Conservation (phyloP, 2,797 vertebrate species). For the Garrulus glandarius region DNA sequence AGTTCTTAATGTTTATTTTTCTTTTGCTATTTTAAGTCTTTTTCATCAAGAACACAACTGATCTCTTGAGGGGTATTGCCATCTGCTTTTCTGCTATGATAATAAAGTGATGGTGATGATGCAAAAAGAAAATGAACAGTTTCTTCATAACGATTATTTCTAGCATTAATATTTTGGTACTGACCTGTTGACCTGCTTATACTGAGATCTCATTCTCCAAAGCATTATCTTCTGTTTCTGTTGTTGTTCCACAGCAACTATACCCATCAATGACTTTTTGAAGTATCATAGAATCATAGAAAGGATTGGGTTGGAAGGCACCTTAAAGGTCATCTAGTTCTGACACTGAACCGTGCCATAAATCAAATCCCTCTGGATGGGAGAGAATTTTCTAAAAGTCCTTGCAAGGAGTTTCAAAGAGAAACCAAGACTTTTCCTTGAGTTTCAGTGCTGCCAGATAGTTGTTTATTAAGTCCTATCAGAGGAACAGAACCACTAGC, state of each 20-base stretch:
- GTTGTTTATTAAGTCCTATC: too few relatives aligned
- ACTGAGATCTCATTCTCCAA: background rate
- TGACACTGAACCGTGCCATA: too few relatives aligned
- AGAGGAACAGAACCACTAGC: too few relatives aligned
- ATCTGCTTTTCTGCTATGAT: background rate
- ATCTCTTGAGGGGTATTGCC: background rate
- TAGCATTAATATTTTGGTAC: background rate
- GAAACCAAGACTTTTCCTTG: too few relatives aligned
- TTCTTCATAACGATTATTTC: background rate
- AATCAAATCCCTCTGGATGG: too few relatives aligned
- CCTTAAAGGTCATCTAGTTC: background rate
- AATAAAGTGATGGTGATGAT: background rate
- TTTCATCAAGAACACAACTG: background rate
- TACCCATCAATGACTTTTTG: background rate
- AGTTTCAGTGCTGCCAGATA: too few relatives aligned
- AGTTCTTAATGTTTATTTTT: background rate
- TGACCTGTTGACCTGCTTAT: background rate
- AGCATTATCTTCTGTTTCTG: background rate
- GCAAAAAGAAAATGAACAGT: background rate
- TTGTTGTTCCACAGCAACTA: background rate
- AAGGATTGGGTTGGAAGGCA: background rate
- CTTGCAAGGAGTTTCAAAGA: too few relatives aligned
- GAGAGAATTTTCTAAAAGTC: too few relatives aligned
- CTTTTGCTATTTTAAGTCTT: background rate
- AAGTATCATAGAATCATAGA: background rate